phyloP scores from a whole-genome alignment of 2,888 invertebrate species.

The Aphelenchoides bicaudatus region DNA sequence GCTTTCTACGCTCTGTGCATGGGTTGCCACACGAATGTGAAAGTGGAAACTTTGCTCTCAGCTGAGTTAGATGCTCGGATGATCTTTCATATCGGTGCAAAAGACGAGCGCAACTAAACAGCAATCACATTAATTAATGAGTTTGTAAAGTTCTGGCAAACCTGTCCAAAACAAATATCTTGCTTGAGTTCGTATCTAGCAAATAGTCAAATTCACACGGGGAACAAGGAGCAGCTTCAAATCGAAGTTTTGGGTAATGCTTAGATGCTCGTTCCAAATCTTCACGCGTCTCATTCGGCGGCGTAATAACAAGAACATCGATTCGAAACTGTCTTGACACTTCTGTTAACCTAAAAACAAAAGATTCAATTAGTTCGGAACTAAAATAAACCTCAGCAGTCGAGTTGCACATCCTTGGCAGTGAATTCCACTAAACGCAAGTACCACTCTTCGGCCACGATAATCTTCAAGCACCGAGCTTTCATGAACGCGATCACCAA shows the following conservation, averaged over 20 bases:
- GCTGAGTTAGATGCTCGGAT: background rate
- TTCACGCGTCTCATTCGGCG: background rate
- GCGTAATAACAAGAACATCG: slow-evolving; percentile 5
- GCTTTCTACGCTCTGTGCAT: slow-evolving; percentile 8
- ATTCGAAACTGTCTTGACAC: background rate
- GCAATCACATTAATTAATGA: background rate
- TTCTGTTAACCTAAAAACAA: slow-evolving; percentile 7
- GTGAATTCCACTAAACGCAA: slow-evolving; percentile 2
- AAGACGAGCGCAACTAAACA: slow-evolving; percentile 9
- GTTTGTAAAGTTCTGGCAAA: background rate
- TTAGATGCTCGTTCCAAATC: slow-evolving; percentile 3
- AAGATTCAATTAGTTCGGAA: background rate
- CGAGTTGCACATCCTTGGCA: slow-evolving; percentile 1
- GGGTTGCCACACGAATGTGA: slow-evolving; percentile 1
- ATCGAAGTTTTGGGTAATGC: background rate
- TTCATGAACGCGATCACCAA: slow-evolving; percentile 1
- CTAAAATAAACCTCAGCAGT: slow-evolving; percentile 1
- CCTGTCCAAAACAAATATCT: slow-evolving; percentile 8
- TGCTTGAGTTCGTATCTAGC: background rate
- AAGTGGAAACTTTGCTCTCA: background rate
- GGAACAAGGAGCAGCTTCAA: slow-evolving; percentile 7
- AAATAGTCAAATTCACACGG: slow-evolving; percentile 11
- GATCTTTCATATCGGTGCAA: slow-evolving; percentile 5
- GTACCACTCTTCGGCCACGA: background rate
- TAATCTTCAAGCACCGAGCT: slow-evolving; percentile 6